Base-by-base conservation (phyloP, 35 echinoderm and acorn worm species). In the Acanthaster planci region DNA sequence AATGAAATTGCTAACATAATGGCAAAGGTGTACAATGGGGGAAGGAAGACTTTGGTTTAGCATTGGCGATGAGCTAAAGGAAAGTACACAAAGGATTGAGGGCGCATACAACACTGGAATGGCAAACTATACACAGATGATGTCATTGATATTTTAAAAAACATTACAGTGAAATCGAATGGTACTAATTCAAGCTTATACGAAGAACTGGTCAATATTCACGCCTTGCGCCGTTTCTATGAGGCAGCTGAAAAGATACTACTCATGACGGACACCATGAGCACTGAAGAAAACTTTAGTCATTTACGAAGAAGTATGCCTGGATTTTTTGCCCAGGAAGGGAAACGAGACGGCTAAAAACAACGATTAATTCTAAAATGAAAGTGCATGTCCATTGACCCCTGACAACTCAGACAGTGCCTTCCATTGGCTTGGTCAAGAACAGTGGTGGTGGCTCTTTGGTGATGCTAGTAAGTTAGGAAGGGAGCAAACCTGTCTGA, bases 381-480 rank as follows among this genome's bases (percentile, higher is more conserved):
- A 59, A 3, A 2, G 27, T 59, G 6, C 55, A 78, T 77, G 76
- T 77, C 38, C 9, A 79, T 79, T 60, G 68, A 22, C 3, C 76
- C 85, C 5, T 51, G 38, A 19, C 39, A 3, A 7, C 60, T 76
- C 7, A 60, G 39, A 5, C 39, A 60, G 7, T 77, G 84, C 51
- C 60, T 86, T 22, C 55, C 76, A 87, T 38, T 87, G 85, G 85
- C 23, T 87, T 9, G 67, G 38, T 22, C 14, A 0, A n/a, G 72
- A 78, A 55, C 75, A 87, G 38, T 77, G 68, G 51, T 87, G 85
- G 85, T n/a, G n/a, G n/a, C n/a, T n/a, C n/a, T n/a, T n/a, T n/a
- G n/a, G n/a, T n/a, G n/a, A n/a, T n/a, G n/a, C n/a, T n/a, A n/a
- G n/a, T n/a, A n/a, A n/a, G n/a, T n/a, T n/a, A n/a, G n/a, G n/a